Percentiles rank a stretch among this genome's conserved stretches.
These are phyloP conservation scores for Oedothorax gibbosus DNA, from an alignment of 1,140 invertebrate genomes.

Conservation along the genomic window DNA sequence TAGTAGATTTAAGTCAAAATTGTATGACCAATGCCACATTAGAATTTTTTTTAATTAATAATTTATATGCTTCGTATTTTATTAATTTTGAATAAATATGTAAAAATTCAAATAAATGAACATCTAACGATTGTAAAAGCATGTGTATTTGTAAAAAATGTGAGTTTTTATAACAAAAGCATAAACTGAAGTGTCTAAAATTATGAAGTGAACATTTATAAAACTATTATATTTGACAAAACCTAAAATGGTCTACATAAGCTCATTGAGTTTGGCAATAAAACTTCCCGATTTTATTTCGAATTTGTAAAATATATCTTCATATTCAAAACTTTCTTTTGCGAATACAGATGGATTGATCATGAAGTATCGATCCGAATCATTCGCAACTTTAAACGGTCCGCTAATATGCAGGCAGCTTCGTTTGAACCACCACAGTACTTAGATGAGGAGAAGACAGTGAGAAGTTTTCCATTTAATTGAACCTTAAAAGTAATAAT, in stretches of 20 bases:
- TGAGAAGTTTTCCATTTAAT: constrained; percentile 75
- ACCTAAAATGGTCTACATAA: constrained; percentile 5
- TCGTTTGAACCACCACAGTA: constrained; percentile 78
- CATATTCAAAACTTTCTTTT: constrained; percentile 5
- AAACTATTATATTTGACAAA: no score
- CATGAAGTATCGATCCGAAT: constrained; percentile 73
- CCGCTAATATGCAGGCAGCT: constrained; percentile 76
- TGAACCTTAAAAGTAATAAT: constrained; percentile 69
- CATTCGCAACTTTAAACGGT: constrained; percentile 72
- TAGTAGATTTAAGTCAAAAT: no score
- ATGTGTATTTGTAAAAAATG: no score
- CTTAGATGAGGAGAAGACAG: constrained; percentile 78
- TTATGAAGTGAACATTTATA: no score
- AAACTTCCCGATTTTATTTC: neutral
- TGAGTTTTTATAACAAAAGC: no score
- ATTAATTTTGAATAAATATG: no score
- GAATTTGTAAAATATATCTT: constrained; percentile 4
- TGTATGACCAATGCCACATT: no score
- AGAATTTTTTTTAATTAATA: no score
- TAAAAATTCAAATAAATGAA: no score
- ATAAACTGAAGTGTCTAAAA: no score
- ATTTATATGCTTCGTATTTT: no score
- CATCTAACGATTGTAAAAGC: no score
- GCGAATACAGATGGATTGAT: neutral
- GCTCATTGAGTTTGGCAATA: constrained; percentile 24